Evolutionary conservation across 2,113 vertebrate genomes (phyloP).

Genomic region (Kryptolebias marmoratus): DNA sequence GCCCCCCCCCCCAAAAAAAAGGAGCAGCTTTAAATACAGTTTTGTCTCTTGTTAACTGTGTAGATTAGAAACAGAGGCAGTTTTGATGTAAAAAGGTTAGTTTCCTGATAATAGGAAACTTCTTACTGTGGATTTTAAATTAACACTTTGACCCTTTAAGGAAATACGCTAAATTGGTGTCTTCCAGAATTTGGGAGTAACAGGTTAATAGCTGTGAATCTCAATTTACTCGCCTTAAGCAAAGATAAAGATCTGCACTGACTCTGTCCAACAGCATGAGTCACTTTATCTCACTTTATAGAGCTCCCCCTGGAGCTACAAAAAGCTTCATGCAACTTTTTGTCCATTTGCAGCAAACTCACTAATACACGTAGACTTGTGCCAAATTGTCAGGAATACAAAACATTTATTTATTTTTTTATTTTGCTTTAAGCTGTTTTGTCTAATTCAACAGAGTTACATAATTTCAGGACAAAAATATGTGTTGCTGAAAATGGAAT

Average conservation of each 20-base stretch:
- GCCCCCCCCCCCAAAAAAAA: too few relatives aligned
- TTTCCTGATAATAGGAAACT: too few relatives aligned
- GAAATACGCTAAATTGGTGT: not conserved
- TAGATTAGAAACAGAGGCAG: too few relatives aligned
- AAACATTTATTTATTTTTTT: not conserved
- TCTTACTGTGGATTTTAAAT: not conserved
- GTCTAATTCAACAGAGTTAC: conserved; percentile 22
- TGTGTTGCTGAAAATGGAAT: conserved; percentile 60
- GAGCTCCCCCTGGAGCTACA: conserved; percentile 11
- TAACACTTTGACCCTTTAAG: not conserved
- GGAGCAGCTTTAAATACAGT: not conserved
- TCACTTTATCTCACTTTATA: conserved; percentile 1
- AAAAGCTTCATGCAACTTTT: not conserved
- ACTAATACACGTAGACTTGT: not conserved
- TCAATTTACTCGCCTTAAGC: not conserved
- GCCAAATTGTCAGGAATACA: not conserved
- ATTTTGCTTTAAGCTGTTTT: conserved; percentile 21
- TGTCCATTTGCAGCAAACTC: not conserved
- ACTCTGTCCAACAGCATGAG: not conserved
- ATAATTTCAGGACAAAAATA: conserved; percentile 52
- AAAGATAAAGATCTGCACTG: not conserved
- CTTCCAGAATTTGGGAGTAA: not conserved
- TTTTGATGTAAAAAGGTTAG: too few relatives aligned
- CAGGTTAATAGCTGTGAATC: not conserved
- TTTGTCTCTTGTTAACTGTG: conserved; percentile 12